Evolutionary conservation across 1,140 invertebrate genomes (phyloP).

Genomic region (Nephila pilipes): DNA sequence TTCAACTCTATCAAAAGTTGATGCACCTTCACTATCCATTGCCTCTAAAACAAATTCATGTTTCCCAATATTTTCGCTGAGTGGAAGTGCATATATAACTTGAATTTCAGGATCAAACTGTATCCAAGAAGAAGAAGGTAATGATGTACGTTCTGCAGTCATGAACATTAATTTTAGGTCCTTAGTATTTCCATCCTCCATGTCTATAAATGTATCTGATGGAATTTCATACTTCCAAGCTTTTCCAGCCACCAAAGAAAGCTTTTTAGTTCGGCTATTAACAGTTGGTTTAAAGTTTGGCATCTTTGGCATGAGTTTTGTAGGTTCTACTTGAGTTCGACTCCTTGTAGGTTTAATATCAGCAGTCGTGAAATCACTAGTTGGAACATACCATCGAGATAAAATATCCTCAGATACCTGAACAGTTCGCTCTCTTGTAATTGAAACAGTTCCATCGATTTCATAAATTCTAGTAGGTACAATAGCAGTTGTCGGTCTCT

Average conservation of each 20-base stretch:
- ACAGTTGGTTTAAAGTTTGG: constrained; percentile 85
- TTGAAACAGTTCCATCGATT: constrained; percentile 39
- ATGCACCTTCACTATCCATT: constrained; percentile 87
- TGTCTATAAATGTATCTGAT: constrained; percentile 89
- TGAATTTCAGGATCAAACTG: constrained; percentile 89
- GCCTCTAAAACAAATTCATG: constrained; percentile 90
- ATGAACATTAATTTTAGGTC: constrained; percentile 86
- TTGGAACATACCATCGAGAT: constrained; percentile 67
- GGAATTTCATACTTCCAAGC: constrained; percentile 88
- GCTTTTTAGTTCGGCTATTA: constrained; percentile 87
- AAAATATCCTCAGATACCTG: constrained; percentile 55
- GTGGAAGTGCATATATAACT: constrained; percentile 90
- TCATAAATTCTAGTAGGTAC: constrained; percentile 66
- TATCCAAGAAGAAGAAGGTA: constrained; percentile 89
- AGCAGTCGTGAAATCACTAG: constrained; percentile 56
- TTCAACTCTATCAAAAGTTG: constrained; percentile 87
- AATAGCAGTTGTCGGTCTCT: constrained; percentile 52
- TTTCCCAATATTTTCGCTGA: constrained; percentile 90
- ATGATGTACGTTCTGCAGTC: constrained; percentile 84
- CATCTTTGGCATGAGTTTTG: constrained; percentile 46
- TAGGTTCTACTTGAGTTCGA: constrained; percentile 54
- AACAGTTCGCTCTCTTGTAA: background rate
- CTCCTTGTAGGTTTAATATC: constrained; percentile 57
- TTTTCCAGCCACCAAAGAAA: constrained; percentile 89
- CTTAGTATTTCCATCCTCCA: constrained; percentile 91